phyloP scores from a whole-genome alignment of 1,140 invertebrate species.

The Telenomus remus region DNA sequence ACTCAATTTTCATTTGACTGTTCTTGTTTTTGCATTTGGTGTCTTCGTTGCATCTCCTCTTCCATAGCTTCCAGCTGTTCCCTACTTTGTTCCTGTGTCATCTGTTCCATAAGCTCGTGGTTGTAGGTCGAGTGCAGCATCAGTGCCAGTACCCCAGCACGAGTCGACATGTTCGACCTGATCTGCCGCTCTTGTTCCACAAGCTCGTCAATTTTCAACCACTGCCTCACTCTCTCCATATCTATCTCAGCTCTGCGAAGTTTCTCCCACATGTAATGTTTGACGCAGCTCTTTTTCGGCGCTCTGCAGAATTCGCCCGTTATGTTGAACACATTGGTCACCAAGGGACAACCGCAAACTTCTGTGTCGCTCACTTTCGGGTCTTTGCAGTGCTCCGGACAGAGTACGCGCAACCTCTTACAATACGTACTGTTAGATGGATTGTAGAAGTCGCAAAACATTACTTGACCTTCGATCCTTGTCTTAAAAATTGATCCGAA shows the following conservation, averaged over 20 bases:
- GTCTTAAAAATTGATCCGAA: conserved; percentile 97
- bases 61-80: conserved; percentile 73
- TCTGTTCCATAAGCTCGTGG: conserved; percentile 90
- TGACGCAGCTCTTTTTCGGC: conserved; percentile 92
- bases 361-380: conserved; percentile 89
- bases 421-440: conserved; percentile 93
- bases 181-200: conserved; percentile 94
- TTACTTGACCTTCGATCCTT: conserved; percentile 93
- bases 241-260: conserved; percentile 90
- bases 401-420: conserved; percentile 94
- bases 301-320: conserved; percentile 90
- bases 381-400: conserved; percentile 98
- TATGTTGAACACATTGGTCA: conserved; percentile 86
- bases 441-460: conserved; percentile 99
- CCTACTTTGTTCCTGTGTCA: conserved; percentile 73
- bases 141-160: conserved; percentile 92
- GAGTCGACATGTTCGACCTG: conserved; percentile 88
- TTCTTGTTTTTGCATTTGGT: conserved; percentile 62
- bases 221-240: conserved; percentile 86
- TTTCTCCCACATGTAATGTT: conserved; percentile 98
- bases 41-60: conserved; percentile 69
- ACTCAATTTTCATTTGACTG: conserved; percentile 40
- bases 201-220: conserved; percentile 96
- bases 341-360: conserved; percentile 94
- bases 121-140: conserved; percentile 94